Base-by-base conservation (phyloP, 2,888 invertebrate species). In the Chymomyza procnemis region DNA sequence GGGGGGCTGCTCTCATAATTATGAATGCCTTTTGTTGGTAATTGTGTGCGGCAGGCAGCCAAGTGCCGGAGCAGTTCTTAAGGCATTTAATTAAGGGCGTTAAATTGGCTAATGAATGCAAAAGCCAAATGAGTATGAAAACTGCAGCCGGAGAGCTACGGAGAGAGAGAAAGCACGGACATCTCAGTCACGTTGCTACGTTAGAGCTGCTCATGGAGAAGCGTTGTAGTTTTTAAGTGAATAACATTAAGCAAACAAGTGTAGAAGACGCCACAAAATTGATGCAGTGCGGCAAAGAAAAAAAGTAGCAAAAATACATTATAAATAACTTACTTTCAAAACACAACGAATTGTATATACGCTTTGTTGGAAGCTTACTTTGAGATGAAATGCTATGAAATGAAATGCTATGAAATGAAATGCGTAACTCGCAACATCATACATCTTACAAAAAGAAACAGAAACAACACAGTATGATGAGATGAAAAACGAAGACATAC, bases 41-140 rank as follows among this genome's bases (percentile, higher is more conserved):
- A 76, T 78, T 74, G 61, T 55, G 9, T 50, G 18, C 12, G 54
- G 54, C 54, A 22, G 54, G 54, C 54, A 22, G 18, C 48, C 48
- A 18, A 16, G 48, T 16, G 48, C 16, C 6, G 16, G 1, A 18
- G 14, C 18, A 19, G 3, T 54, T 21, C 73, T 65, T 65, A 16
- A 72, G 81, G 52, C 70, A 66, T 72, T 73, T 82, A 79, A 85
- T 85, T 85, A 79, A 73, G 73, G 75, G 83, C 73, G 80, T 79
- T 80, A 82, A 76, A 52, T 71, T 66, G 72, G 57, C 67, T 84
- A 84, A 84, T 84, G 69, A 84, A 78, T 74, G 69, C 73, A 59
- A 61, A 63, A n/a, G 57, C 9, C 18, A 54, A 61, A 41, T 64
- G 64, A 60, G 72, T 62, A 62, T 63, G 48, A 16, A 63, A 59